These are phyloP conservation scores for Apis dorsata DNA, from an alignment of 1,140 invertebrate genomes.

Conservation along the genomic window DNA sequence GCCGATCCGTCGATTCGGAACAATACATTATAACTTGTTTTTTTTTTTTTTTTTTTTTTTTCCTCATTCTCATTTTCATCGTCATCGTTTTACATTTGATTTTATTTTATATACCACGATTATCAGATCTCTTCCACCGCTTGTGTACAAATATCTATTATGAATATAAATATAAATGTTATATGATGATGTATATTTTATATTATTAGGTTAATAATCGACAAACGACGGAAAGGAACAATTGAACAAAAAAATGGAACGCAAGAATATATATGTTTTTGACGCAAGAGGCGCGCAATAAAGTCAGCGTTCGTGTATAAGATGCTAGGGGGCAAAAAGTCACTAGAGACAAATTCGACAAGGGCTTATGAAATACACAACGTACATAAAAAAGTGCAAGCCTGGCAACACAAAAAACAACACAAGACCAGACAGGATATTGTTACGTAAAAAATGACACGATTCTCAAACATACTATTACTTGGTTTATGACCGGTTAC, in stretches of 20 bases:
- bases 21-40: constrained; percentile 54
- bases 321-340: constrained; percentile 56
- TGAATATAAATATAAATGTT: constrained; percentile 10
- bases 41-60: constrained; percentile 42
- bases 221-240: constrained; percentile 58
- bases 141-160: constrained; percentile 1
- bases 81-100: constrained; percentile 51
- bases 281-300: constrained; percentile 66
- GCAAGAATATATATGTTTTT: constrained; percentile 49
- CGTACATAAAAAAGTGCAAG: constrained; percentile 75
- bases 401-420: constrained; percentile 77
- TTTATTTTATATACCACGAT: not conserved
- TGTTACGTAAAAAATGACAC: constrained; percentile 59
- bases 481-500: constrained; percentile 50
- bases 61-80: constrained; percentile 65
- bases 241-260: constrained; percentile 59
- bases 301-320: constrained; percentile 62
- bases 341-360: constrained; percentile 74
- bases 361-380: constrained; percentile 28
- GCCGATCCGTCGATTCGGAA: constrained; percentile 65
- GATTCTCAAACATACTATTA: constrained; percentile 67
- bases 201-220: constrained; percentile 48
- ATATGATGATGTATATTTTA: constrained; percentile 21
- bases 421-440: constrained; percentile 70
- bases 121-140: not conserved